Base-by-base conservation (phyloP, 2,888 invertebrate genomes). In the Dendrolimus pini region DNA sequence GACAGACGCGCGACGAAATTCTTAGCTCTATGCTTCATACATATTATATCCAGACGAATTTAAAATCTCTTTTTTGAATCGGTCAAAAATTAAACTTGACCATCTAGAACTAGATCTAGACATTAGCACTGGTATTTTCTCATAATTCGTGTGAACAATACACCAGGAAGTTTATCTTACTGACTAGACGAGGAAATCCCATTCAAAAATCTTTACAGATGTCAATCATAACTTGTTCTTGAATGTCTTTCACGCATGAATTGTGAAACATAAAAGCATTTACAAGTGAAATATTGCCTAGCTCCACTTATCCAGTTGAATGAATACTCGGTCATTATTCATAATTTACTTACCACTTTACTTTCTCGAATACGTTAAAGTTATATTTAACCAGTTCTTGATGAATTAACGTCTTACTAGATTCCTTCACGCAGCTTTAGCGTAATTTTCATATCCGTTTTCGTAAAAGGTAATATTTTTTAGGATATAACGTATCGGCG, bases 301-400 rank as follows among this genome's bases (percentile, higher is more conserved):
- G 0, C 12, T 47, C 47, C 47, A 47, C 47, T 47, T 47, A 47
- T 47, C 12, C 47, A 47, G 47, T 47, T 12, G 12, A 47, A 47
- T 47, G 47, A 47, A 47, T 47, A 47, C 12, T 30, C 30, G 30
- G 6, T 30, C 12, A 47, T 47, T 47, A 47, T 9, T 47, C 47
- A 47, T 12, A 47, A 47, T 47, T 47, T 47, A 47, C 47, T 47
- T 47, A 47, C 47, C 12, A 47, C 47, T 47, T 47, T 10, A 47
- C 47, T 47, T 47, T 47, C 47, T 47, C 47, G 30, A 30, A 47
- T 47, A 7, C 56, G 58, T 60, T 63, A 66, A 66, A 73, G 68
- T 62, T 63, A 65, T 68, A 65, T 68, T 68, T 60, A 10, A 47
- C 47, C 47, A 10, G 58, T 47, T 12, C 47, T 47, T 47, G 47